Evolutionary conservation across 2,888 invertebrate genomes (phyloP).

Genomic region (Callyntrura sp.): DNA sequence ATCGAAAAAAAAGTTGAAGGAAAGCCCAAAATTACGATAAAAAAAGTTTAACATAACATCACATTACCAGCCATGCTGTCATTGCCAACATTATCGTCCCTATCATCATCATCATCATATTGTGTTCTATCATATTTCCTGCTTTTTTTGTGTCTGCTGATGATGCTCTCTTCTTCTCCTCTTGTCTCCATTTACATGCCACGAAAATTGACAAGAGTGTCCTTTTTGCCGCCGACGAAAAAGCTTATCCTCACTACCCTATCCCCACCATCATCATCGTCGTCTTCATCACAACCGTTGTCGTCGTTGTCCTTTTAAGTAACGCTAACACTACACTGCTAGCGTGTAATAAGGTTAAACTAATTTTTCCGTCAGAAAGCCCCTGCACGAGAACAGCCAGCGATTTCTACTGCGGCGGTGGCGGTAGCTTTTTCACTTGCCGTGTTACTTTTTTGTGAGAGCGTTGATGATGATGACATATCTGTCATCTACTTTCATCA

Average conservation of each 20-base stretch:
- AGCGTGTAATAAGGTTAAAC: conserved; percentile 73
- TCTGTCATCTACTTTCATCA: conserved; percentile 72
- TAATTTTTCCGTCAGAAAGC: conserved; percentile 76
- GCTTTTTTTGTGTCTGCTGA: conserved; percentile 4
- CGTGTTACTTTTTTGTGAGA: conserved; percentile 27
- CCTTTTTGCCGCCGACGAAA: conserved; percentile 9
- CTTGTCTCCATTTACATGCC: conserved; percentile 47
- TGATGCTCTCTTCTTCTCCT: conserved; percentile 15
- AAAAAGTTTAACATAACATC: conserved; percentile 6
- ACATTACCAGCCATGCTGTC: too few species aligned
- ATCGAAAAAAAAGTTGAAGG: not conserved
- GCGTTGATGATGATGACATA: conserved; percentile 74
- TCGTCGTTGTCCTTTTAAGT: conserved; percentile 28
- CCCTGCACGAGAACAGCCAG: too few species aligned
- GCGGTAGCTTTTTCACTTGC: conserved; percentile 40
- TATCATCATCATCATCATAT: not conserved
- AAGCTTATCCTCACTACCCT: too few species aligned
- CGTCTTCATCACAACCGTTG: not conserved
- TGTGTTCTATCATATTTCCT: too few species aligned
- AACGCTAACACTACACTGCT: not conserved
- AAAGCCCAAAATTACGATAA: conserved; percentile 3
- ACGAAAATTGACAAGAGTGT: conserved; percentile 28
- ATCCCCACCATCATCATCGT: too few species aligned
- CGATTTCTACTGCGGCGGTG: not conserved
- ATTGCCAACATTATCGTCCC: not conserved